A percentile compares a stretch with the other conserved stretches of the same genome.
Conservation (phyloP, 2,888 invertebrate genomes). For the Lymantria monacha region DNA sequence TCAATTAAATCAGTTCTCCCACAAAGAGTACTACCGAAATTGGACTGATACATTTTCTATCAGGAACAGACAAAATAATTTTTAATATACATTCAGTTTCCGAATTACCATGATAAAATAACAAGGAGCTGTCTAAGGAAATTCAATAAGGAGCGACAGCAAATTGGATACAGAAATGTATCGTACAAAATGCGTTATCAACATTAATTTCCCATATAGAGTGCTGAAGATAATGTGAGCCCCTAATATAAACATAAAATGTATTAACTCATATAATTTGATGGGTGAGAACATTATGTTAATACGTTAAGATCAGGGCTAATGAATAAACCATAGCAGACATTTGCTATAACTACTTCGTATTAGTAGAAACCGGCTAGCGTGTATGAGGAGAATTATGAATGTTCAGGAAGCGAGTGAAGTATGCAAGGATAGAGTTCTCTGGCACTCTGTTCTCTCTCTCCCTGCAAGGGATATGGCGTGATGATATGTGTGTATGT, state of each 20-base stretch:
- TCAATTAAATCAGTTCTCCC: too few relatives aligned
- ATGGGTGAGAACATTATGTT: slow-evolving; percentile 3
- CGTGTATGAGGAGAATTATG: too few relatives aligned
- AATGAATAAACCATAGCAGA: neutral
- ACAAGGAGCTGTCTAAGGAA: neutral
- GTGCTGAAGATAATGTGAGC: slow-evolving; percentile 5
- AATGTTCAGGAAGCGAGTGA: too few relatives aligned
- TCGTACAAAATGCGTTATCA: slow-evolving; percentile 8
- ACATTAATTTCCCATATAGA: slow-evolving; percentile 9
- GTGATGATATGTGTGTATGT: too few relatives aligned
- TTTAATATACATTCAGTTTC: neutral
- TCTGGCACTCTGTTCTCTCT: too few relatives aligned
- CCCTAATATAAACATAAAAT: neutral
- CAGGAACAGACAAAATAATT: neutral
- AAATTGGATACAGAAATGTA: slow-evolving; percentile 8
- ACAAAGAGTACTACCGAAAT: too few relatives aligned
- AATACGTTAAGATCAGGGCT: neutral
- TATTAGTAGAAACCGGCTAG: too few relatives aligned
- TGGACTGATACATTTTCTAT: too few relatives aligned
- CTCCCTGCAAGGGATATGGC: too few relatives aligned
- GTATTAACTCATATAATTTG: slow-evolving; percentile 5
- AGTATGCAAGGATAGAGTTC: too few relatives aligned
- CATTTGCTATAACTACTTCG: neutral
- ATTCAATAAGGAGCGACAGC: slow-evolving; percentile 1
- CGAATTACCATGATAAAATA: neutral